phyloP scores from a whole-genome alignment of 2,888 invertebrate genomes.

The Amphipyra tragopoginis region DNA sequence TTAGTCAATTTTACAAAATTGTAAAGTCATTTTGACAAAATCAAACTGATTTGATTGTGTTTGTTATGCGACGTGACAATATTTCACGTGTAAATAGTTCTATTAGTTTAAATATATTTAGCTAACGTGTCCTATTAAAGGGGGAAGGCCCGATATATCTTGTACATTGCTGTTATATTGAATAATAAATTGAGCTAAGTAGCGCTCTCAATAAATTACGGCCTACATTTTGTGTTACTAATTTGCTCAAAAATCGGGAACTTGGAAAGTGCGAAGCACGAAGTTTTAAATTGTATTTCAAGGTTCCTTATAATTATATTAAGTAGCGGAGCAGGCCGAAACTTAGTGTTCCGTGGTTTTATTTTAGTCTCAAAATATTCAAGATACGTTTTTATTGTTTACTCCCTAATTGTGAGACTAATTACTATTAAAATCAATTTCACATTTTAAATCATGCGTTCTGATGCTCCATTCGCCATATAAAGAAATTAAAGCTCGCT shows the following conservation, averaged over 20 bases:
- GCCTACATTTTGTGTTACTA: constrained; percentile 53
- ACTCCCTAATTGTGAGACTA: constrained; percentile 6
- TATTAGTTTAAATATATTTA: constrained; percentile 36
- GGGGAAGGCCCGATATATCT: constrained; percentile 24
- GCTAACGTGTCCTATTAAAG: constrained; percentile 22
- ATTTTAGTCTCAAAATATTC: constrained; percentile 27
- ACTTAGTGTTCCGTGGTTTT: constrained; percentile 36
- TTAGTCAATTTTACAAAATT: constrained; percentile 33
- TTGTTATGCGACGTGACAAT: constrained; percentile 56
- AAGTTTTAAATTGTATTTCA: constrained; percentile 56
- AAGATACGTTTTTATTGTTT: constrained; percentile 16
- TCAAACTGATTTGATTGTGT: constrained; percentile 29
- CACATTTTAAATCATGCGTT: not conserved
- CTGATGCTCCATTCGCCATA: constrained; percentile 9
- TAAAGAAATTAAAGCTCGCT: constrained; percentile 2
- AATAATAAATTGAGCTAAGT: constrained; percentile 34
- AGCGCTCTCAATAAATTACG: constrained; percentile 48
- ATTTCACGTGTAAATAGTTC: constrained; percentile 57
- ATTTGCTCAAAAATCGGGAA: constrained; percentile 60
- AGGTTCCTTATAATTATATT: constrained; percentile 54
- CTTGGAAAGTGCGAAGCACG: constrained; percentile 47
- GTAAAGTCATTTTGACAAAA: constrained; percentile 54
- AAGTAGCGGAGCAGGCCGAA: constrained; percentile 38
- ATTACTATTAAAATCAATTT: not conserved
- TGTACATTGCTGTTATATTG: constrained; percentile 45